phyloP scores from a whole-genome alignment of 2,113 vertebrate species.

The Accipiter cooperii region DNA sequence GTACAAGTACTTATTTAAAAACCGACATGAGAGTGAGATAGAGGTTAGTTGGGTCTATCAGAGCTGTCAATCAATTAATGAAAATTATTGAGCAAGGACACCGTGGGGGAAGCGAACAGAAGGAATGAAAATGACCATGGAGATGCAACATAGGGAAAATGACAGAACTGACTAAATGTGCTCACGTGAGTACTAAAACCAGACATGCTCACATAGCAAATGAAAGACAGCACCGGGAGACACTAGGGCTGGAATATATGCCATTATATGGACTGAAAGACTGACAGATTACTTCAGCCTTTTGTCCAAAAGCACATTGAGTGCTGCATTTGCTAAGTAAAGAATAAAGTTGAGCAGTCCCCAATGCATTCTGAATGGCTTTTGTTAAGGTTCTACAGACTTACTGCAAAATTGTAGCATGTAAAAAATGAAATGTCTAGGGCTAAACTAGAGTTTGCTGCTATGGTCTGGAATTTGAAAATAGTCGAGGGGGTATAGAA shows the following conservation, averaged over 20 bases:
- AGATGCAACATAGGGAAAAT: conserved; percentile 80
- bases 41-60: conserved; percentile 95
- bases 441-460: background rate
- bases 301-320: conserved; percentile 50
- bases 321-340: conserved; percentile 30
- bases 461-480: background rate
- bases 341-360: conserved; percentile 46
- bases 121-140: conserved; percentile 89
- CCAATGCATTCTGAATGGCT: conserved; percentile 30
- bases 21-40: conserved; percentile 90
- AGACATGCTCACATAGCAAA: conserved; percentile 60
- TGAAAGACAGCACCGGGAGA: conserved; percentile 57
- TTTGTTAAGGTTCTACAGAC: conserved; percentile 37
- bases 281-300: conserved; percentile 45
- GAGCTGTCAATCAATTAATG: conserved; percentile 99
- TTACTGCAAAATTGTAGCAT: background rate
- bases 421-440: background rate
- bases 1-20: conserved; percentile 98
- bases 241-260: background rate
- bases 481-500: background rate
- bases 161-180: conserved; percentile 67
- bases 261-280: conserved; percentile 11
- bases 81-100: conserved; percentile 98
- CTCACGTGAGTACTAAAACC: conserved; percentile 63
- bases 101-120: conserved; percentile 80